Evolutionary conservation across 2,888 invertebrate species (phyloP).

Genomic region (Brachyptera risi): DNA sequence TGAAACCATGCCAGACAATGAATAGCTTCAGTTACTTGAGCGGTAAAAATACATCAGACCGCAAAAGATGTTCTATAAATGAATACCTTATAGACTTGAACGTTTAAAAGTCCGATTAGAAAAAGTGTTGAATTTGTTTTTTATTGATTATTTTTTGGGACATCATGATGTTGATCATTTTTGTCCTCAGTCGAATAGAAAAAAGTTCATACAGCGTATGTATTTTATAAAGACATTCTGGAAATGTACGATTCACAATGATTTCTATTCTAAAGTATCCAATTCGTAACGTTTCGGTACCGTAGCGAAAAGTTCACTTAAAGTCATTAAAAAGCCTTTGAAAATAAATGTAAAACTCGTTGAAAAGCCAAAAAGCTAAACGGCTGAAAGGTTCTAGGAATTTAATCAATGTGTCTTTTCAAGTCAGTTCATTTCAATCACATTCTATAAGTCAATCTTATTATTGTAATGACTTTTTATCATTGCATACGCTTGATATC

Average conservation of each 20-base stretch:
- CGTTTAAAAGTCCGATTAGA: conserved; percentile 5
- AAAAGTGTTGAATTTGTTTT: conserved; percentile 11
- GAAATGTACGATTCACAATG: background rate
- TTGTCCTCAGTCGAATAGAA: conserved; percentile 4
- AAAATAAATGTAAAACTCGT: background rate
- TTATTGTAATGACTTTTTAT: too few relatives aligned
- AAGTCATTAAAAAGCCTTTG: conserved; percentile 10
- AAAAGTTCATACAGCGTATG: background rate
- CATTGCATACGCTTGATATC: too few relatives aligned
- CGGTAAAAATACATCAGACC: background rate
- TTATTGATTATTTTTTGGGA: background rate
- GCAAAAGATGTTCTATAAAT: background rate
- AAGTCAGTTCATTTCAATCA: background rate
- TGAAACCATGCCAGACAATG: background rate
- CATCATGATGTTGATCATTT: background rate
- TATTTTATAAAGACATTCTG: conserved; percentile 17
- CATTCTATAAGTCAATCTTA: too few relatives aligned
- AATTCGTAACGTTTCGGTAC: conserved; percentile 1
- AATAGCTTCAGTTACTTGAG: background rate
- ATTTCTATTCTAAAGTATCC: conserved; percentile 5
- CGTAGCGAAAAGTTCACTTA: conserved; percentile 19
- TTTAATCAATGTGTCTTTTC: background rate
- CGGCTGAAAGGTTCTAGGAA: background rate
- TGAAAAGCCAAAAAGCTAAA: background rate
- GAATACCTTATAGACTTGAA: background rate